Evolutionary conservation across 1,140 invertebrate genomes (phyloP).

Genomic region (Pseudomyrmex cubaensis): DNA sequence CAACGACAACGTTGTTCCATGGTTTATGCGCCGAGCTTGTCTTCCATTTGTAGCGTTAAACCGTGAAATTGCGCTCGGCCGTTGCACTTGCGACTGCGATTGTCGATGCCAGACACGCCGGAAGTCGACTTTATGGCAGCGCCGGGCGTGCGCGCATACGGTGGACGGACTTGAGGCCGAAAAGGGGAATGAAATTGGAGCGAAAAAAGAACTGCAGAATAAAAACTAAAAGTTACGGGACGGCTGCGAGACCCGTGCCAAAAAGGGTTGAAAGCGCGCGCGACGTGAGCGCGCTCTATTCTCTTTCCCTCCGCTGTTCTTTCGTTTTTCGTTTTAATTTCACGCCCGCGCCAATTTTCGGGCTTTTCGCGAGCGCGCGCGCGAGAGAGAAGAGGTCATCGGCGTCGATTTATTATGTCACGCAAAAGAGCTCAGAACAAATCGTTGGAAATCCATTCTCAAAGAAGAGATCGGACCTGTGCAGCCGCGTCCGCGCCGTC

Average conservation of each 20-base stretch:
- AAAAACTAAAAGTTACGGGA: slow-evolving; percentile 61
- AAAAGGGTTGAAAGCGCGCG: slow-evolving; percentile 61
- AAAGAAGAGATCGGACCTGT: slow-evolving; percentile 17
- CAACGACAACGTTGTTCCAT: background rate
- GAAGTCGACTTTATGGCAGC: slow-evolving; percentile 55
- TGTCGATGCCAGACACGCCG: slow-evolving; percentile 57
- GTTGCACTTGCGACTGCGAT: slow-evolving; percentile 47
- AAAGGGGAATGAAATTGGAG: slow-evolving; percentile 58
- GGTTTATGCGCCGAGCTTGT: slow-evolving; percentile 26
- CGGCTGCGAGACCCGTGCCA: slow-evolving; percentile 53
- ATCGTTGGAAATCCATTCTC: slow-evolving; percentile 56
- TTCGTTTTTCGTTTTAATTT: slow-evolving; percentile 58
- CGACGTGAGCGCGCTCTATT: slow-evolving; percentile 57
- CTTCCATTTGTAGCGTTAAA: slow-evolving; percentile 37
- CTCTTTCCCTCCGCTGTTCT: slow-evolving; percentile 39
- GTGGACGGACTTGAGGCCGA: slow-evolving; percentile 46
- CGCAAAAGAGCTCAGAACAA: slow-evolving; percentile 41
- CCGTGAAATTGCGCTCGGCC: slow-evolving; percentile 37
- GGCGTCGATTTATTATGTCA: slow-evolving; percentile 57
- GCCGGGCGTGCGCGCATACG: slow-evolving; percentile 48
- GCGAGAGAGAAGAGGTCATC: slow-evolving; percentile 19
- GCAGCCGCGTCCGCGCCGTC: background rate
- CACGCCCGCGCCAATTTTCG: slow-evolving; percentile 59
- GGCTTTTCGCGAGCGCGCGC: slow-evolving; percentile 45
- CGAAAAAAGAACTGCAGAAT: slow-evolving; percentile 60